These are phyloP conservation scores for Archips crataeganus DNA, from an alignment of 2,888 invertebrate species.

Conservation along the genomic window DNA sequence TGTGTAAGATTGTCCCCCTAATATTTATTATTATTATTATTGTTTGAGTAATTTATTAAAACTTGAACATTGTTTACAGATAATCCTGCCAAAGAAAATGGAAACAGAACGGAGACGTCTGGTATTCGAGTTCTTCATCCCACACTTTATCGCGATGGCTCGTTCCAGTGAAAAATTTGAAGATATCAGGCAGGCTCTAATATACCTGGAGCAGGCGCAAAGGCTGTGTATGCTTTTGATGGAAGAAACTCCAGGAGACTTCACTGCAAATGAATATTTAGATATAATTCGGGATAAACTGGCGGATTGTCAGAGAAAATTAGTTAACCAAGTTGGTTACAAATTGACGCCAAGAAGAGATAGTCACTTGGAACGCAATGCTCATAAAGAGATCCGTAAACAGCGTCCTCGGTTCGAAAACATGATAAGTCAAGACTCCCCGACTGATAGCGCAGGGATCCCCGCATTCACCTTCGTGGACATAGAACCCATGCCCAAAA, in stretches of 20 bases:
- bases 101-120: slow-evolving; percentile 87
- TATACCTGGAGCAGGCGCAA: slow-evolving; percentile 90
- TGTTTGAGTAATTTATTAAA: slow-evolving; percentile 14
- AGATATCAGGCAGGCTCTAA: slow-evolving; percentile 86
- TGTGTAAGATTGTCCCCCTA: too few relatives aligned
- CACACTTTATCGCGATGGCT: slow-evolving; percentile 90
- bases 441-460: slow-evolving; percentile 61
- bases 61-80: slow-evolving; percentile 60
- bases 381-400: slow-evolving; percentile 58
- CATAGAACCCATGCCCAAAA: slow-evolving; percentile 54
- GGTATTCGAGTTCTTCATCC: slow-evolving; percentile 89
- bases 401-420: slow-evolving; percentile 69
- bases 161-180: slow-evolving; percentile 87
- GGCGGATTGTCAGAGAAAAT: slow-evolving; percentile 75
- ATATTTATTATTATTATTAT: too few relatives aligned
- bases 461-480: slow-evolving; percentile 74
- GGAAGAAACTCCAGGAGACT: slow-evolving; percentile 84
- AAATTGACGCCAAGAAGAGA: slow-evolving; percentile 73
- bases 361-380: slow-evolving; percentile 57
- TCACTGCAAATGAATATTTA: slow-evolving; percentile 83
- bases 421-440: slow-evolving; percentile 69
- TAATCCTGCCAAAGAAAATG: slow-evolving; percentile 76
- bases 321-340: slow-evolving; percentile 72
- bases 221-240: slow-evolving; percentile 87
- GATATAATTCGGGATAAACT: slow-evolving; percentile 84